phyloP scores from a whole-genome alignment of 2,113 vertebrate species.

The Cynocephalus volans region DNA sequence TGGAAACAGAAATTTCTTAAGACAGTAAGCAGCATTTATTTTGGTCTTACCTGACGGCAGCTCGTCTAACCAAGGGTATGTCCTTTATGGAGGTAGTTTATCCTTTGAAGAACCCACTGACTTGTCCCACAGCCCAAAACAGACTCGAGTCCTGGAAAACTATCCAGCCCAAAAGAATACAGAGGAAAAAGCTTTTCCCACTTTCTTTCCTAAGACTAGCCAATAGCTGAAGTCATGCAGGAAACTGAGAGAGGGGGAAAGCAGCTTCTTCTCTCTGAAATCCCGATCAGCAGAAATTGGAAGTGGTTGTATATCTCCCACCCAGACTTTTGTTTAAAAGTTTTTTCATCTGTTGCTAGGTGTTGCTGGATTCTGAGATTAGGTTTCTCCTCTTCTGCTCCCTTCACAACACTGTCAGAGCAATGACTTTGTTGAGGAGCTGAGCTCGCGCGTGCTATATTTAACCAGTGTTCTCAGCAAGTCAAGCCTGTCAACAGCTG shows the following conservation, averaged over 20 bases:
- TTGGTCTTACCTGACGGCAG: conserved; percentile 89
- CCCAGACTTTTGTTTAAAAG: conserved; percentile 90
- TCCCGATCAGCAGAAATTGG: conserved; percentile 87
- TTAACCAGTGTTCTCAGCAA: conserved; percentile 95
- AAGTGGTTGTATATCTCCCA: conserved; percentile 88
- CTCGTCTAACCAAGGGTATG: conserved; percentile 56
- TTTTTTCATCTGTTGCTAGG: conserved; percentile 92
- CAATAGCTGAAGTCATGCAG: conserved; percentile 89
- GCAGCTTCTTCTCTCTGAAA: conserved; percentile 87
- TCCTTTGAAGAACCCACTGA: conserved; percentile 77
- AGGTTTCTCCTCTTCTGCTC: conserved; percentile 89
- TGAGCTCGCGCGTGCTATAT: conserved; percentile 93
- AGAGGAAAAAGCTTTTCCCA: conserved; percentile 85
- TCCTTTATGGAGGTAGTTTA: conserved; percentile 75
- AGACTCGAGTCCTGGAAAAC: conserved; percentile 79
- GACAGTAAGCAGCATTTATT: conserved; percentile 40
- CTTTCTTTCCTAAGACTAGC: conserved; percentile 85
- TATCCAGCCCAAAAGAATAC: conserved; percentile 87
- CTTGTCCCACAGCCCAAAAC: conserved; percentile 82
- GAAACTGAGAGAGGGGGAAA: conserved; percentile 82
- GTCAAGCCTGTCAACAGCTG: conserved; percentile 94
- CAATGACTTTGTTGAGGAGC: conserved; percentile 91
- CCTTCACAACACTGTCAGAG: conserved; percentile 88
- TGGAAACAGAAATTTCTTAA: conserved; percentile 56
- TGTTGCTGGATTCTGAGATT: conserved; percentile 91